Percentiles rank a stretch among this genome's conserved stretches.
Evolutionary conservation across 2,888 invertebrate genomes (phyloP).

Genomic region (Sinelater perroti): DNA sequence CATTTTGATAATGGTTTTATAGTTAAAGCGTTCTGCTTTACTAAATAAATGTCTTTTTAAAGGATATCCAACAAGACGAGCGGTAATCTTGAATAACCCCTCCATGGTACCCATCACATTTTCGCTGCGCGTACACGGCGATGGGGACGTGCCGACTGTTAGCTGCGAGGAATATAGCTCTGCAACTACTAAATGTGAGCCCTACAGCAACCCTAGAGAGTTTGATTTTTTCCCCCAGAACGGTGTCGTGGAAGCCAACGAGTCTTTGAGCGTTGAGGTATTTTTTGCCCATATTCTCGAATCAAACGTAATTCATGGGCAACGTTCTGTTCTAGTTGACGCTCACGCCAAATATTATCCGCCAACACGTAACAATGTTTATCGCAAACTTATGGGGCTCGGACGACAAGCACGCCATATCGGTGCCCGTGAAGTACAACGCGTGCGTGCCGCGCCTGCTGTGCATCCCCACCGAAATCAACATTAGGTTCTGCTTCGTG

Average conservation of each 20-base stretch:
- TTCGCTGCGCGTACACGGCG: conserved; percentile 62
- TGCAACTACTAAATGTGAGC: conserved; percentile 57
- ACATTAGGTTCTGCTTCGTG: conserved; percentile 67
- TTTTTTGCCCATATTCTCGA: no score
- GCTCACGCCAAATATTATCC: conserved; percentile 64
- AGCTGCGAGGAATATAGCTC: conserved; percentile 62
- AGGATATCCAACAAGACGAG: conserved; percentile 64
- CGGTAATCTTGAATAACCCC: conserved; percentile 64
- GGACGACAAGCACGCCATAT: conserved; percentile 64
- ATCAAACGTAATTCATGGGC: neutral
- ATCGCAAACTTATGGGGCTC: conserved; percentile 68
- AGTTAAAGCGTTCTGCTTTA: no score
- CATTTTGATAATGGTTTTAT: no score
- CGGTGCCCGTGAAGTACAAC: conserved; percentile 64
- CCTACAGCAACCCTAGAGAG: conserved; percentile 65
- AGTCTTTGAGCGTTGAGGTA: conserved; percentile 62
- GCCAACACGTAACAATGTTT: conserved; percentile 62
- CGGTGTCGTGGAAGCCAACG: conserved; percentile 62
- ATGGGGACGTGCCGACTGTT: conserved; percentile 66
- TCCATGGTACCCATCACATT: conserved; percentile 66
- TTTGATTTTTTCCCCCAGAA: conserved; percentile 63
- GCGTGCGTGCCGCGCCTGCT: conserved; percentile 64
- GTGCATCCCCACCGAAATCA: conserved; percentile 63
- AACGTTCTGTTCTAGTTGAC: conserved; percentile 60
- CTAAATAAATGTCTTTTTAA: neutral